phyloP scores from a whole-genome alignment of 2,113 vertebrate genomes.

The Toxotes chatareus region DNA sequence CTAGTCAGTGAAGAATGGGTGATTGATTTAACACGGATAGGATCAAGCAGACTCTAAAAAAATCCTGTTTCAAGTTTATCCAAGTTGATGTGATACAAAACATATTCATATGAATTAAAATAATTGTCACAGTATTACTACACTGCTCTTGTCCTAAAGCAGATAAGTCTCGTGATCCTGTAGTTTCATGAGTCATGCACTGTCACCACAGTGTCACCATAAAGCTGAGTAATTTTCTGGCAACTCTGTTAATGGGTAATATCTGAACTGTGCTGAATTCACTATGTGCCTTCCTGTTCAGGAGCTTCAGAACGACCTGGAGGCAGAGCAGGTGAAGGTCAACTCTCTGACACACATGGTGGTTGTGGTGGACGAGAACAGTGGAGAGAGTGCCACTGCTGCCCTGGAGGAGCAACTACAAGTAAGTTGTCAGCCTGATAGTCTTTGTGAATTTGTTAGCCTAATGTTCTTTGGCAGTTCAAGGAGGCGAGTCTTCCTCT shows the following conservation, averaged over 20 bases:
- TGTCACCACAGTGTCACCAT: neutral
- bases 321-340: constrained; percentile 95
- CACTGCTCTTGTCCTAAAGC: neutral
- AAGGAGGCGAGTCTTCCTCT: neutral
- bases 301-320: constrained; percentile 93
- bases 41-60: neutral
- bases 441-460: neutral
- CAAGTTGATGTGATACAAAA: neutral
- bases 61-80: neutral
- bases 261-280: constrained; percentile 13
- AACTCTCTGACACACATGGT: constrained; percentile 99
- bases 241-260: constrained; percentile 38
- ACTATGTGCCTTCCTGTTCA: constrained; percentile 61
- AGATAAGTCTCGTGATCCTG: constrained; percentile 17
- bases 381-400: constrained; percentile 91
- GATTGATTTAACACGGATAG: neutral
- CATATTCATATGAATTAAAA: neutral
- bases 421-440: constrained; percentile 76
- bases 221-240: neutral
- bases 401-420: constrained; percentile 93
- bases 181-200: neutral
- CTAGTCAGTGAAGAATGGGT: neutral
- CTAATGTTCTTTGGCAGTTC: neutral
- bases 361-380: constrained; percentile 97
- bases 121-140: neutral